Conservation (phyloP, 2,888 invertebrate genomes). For the Helobdella robusta region DNA sequence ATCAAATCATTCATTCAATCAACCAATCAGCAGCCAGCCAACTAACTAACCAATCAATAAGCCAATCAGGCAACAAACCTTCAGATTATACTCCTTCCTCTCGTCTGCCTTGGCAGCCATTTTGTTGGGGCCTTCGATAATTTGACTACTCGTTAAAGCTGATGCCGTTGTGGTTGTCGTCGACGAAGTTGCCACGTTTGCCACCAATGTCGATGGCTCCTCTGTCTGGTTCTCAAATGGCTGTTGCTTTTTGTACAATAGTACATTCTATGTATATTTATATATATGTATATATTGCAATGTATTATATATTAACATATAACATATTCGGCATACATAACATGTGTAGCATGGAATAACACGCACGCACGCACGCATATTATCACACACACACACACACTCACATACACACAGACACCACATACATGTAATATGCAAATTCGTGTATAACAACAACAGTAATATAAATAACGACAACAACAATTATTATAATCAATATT, state of each 20-base stretch:
- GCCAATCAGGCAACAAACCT: conserved; percentile 55
- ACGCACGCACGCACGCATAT: no score
- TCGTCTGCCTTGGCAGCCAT: conserved; percentile 38
- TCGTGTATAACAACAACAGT: no score
- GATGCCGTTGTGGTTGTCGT: neutral
- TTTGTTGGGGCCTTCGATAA: conserved; percentile 6
- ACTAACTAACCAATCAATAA: neutral
- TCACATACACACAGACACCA: no score
- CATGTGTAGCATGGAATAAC: no score
- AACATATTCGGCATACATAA: no score
- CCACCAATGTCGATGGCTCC: neutral
- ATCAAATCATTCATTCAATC: no score
- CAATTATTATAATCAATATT: neutral
- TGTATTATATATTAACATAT: no score
- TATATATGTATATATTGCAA: no score
- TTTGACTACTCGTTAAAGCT: neutral
- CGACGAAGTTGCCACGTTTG: neutral
- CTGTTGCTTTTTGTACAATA: neutral
- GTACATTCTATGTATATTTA: neutral
- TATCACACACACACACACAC: no score
- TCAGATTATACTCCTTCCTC: conserved; percentile 73
- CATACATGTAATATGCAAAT: no score
- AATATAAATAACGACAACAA: no score
- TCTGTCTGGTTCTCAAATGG: neutral
- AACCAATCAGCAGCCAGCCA: no score